Base-by-base conservation (phyloP, 2,888 invertebrate genomes). In the Auanema freiburgensis region DNA sequence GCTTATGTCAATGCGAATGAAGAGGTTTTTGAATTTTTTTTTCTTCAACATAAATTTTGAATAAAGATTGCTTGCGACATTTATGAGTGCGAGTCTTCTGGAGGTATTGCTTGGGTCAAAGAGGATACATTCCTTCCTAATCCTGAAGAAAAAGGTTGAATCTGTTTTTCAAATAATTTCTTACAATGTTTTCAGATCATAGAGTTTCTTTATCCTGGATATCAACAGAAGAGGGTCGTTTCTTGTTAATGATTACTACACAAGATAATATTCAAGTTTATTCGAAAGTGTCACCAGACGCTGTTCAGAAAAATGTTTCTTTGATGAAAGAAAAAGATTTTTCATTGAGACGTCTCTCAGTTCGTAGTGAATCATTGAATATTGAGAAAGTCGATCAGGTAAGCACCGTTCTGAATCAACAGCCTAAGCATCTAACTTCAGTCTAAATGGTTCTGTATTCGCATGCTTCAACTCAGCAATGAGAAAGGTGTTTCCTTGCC, bases 31-130 rank as follows among this genome's bases (percentile, higher is more conserved):
- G n/a, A n/a, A n/a, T n/a, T n/a, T n/a, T 33, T 62, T 50, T 44
- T 25, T 25, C 25, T 46, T 18, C 52, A 25, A 12, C 11, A 12
- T 1, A 24, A 11, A n/a, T n/a, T n/a, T n/a, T n/a, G n/a, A n/a
- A n/a, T 58, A 43, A 52, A 70, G 52, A 52, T 81, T 11, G 70
- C 80, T 85, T 93, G 98, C 8, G 93, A 94, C 51, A 95, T 98
- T 71, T 97, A 95, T 86, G 98, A 98, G 85, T 99, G 98, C 84
- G 98, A 98, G 86, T 96, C 96, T 72, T 95, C 95, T 6, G 98
- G 94, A 55, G 81, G 81, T n/a, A 79, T 81, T 4, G 81, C 81
- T 64, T 81, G 81, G 81, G 62, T 78, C 24, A 67, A 72, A 21
- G 81, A 81, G 59, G 81, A 81, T 51, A 70, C 75, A 0, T 70